Base-by-base conservation (phyloP, 2,113 vertebrate genomes). In the Dolichallabes microphthalmus region DNA sequence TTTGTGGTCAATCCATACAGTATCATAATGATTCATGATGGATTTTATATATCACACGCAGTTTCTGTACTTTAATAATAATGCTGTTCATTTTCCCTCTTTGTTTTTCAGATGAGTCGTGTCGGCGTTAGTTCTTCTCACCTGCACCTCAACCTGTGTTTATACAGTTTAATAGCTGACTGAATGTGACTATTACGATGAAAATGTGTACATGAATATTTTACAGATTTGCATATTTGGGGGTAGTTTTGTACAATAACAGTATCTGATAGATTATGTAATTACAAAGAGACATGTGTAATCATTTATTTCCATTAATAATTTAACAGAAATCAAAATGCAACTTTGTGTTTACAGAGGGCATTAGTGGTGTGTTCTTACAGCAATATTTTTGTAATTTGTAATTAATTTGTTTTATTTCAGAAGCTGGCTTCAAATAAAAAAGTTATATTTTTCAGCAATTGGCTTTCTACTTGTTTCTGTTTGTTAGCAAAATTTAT, bases 51-150 rank as follows among this genome's bases (percentile, higher is more conserved):
- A 71, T n/a, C 27, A 58, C 15, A 2, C 3, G 25, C 30, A 22
- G 14, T 22, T 32, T 27, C 25, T 10, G 25, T 27, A 12, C 2
- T 20, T 14, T 39, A 17, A 22, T 25, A 73, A 61, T 45, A 57
- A 4, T 68, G 30, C 53, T 81, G n/a, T n/a, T n/a, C n/a, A 83
- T 30, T 32, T 58, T 92, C 84, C 77, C 0, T 89, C 60, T 90
- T 84, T 90, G 79, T 90, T 82, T 91, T 89, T 66, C 92, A 95
- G 93, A 94, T 93, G 93, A 94, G 85, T 94, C 93, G 85, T 93
- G 92, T 75, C 91, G 89, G 83, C 87, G 90, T 64, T 93, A 93
- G 89, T 90, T 30, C 83, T 82, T 88, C 0, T n/a, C 20, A 50
- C 10, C 71, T n/a, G 15, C 27, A 55, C 25, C 50, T 55, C 14